Evolutionary conservation across 2,888 invertebrate species (phyloP).

Genomic region (Limnephilus rhombicus): DNA sequence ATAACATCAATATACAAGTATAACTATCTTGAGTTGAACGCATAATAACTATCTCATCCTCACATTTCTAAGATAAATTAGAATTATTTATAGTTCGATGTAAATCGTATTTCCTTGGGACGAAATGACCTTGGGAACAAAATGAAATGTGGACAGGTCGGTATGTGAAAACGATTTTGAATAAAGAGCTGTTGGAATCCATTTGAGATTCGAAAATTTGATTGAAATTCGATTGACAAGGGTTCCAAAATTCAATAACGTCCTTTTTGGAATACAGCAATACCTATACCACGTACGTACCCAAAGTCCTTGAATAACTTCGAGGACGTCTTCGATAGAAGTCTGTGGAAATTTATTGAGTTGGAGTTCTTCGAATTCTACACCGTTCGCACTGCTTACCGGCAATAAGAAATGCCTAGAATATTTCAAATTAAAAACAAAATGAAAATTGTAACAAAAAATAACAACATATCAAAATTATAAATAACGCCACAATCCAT

Average conservation of each 20-base stretch:
- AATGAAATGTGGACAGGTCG: background rate
- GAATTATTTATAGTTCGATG: background rate
- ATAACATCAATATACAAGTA: too few species aligned
- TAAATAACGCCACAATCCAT: too few species aligned
- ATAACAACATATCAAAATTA: too few species aligned
- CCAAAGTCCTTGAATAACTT: background rate
- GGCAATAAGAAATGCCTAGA: too few species aligned
- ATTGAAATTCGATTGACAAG: slow-evolving; percentile 13
- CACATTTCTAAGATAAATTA: background rate
- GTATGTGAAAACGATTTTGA: slow-evolving; percentile 7
- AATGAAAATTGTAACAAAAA: too few species aligned
- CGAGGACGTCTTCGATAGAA: background rate
- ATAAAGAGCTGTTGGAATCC: background rate
- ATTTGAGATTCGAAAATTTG: background rate
- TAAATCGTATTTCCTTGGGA: background rate
- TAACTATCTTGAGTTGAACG: too few species aligned
- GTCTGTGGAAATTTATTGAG: background rate
- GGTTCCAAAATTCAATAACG: slow-evolving; percentile 1
- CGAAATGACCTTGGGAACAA: background rate
- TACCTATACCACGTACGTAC: background rate
- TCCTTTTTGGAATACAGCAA: background rate
- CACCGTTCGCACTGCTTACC: too few species aligned
- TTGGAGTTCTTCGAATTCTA: background rate
- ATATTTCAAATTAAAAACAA: too few species aligned
- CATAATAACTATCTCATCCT: too few species aligned